Evolutionary conservation across 1,140 invertebrate species (phyloP), one percentile per base, ranked within the genome.

Genomic region (Aporrectodea caliginosa): DNA sequence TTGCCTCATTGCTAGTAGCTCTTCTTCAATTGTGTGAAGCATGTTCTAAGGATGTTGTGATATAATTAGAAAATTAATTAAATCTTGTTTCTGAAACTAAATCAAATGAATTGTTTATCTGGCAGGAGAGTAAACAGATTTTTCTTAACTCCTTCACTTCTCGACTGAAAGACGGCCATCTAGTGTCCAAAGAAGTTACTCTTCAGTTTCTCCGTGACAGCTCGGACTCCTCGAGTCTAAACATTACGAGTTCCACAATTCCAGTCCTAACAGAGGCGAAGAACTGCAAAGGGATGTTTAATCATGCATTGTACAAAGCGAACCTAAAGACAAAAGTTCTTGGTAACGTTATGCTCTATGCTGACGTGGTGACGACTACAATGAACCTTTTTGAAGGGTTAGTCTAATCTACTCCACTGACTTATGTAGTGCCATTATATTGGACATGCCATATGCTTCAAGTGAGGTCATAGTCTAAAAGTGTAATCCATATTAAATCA

Each of bases 291-390:
- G 27, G 27, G 35, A n/a, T 35, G 30, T 80, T 94, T 88, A 92
- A 94, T 89, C 92, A 93, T 85, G 89, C 69, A 81, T 76, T 69
- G 12, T 88, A 87, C 82, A 84, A 81, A 82, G 78, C 80, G 0
- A 92, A 93, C 87, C 89, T 98, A 16, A 90, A 90, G 81, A 93
- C 94, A 0, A 90, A 91, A 77, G 85, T 91, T 35, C 85, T 98
- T 29, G 96, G 96, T 6, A 91, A 93, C 30, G 88, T 95, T 35
- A 91, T 97, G 0, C 91, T 98, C 78, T 96, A 94, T 89, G 90
- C 92, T 32, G 93, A 95, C 80, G 90, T 95, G 32, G 88, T 96
- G 78, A 90, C 91, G 27, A 93, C 93, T 1, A 94, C 95, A 0
- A 93, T 94, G 91, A 84, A 91, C 75, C 86, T 95, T 6, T 88